Evolutionary conservation across 2,113 vertebrate genomes (phyloP).

Genomic region (Strix uralensis): DNA sequence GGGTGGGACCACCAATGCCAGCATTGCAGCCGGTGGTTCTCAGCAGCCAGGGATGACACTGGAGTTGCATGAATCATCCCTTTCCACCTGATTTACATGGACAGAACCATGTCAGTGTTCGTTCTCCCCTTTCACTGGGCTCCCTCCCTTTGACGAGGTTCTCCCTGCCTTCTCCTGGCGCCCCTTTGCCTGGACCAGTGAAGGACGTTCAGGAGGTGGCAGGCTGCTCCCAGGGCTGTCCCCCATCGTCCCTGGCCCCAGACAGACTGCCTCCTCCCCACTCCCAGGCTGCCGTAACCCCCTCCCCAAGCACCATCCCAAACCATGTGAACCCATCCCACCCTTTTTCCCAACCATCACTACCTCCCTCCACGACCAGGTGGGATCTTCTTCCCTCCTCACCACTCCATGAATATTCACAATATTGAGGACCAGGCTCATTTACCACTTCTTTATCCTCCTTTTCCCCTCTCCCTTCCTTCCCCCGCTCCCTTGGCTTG

Average conservation of each 20-base stretch:
- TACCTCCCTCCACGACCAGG: neutral
- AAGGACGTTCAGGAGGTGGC: neutral
- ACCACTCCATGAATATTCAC: neutral
- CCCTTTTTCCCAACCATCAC: neutral
- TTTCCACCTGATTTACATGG: neutral
- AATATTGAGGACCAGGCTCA: constrained; percentile 4
- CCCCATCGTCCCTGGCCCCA: neutral
- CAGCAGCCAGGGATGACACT: neutral
- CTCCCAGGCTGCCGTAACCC: neutral
- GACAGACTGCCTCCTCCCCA: neutral
- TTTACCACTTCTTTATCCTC: constrained; percentile 27
- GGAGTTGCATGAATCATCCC: neutral
- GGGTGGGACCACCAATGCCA: neutral
- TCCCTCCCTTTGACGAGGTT: neutral
- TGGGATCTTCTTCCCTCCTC: neutral
- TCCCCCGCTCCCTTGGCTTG: constrained; percentile 46
- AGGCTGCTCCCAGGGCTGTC: neutral
- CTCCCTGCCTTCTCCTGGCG: neutral
- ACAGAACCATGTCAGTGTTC: neutral
- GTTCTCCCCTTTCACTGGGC: neutral
- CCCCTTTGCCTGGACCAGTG: accelerated
- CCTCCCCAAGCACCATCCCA: neutral
- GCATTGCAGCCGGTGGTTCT: accelerated
- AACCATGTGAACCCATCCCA: neutral
- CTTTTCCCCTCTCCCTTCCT: neutral